phyloP scores from a whole-genome alignment of 1,140 invertebrate species.

The Daktulosphaira vitifoliae region DNA sequence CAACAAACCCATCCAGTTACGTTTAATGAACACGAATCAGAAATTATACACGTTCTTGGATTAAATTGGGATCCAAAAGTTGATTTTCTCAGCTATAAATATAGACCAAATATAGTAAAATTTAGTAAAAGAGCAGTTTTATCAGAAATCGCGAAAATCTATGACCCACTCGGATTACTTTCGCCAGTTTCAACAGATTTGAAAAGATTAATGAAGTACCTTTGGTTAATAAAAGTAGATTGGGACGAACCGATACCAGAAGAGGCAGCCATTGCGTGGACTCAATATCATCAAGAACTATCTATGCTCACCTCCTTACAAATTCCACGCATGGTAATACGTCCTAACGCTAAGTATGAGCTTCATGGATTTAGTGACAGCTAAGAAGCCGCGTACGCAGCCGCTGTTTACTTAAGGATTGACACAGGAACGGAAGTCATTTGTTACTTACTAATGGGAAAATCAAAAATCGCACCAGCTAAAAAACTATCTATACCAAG shows the following conservation, averaged over 20 bases:
- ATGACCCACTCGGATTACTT: too few species aligned
- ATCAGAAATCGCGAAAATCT: neutral
- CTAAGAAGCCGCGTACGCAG: conserved; percentile 4
- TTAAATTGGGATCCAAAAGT: neutral
- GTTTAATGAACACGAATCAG: neutral
- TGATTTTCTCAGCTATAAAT: neutral
- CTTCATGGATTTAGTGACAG: neutral
- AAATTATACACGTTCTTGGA: neutral
- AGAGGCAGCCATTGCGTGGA: conserved; percentile 36
- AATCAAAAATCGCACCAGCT: neutral
- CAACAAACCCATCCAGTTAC: neutral
- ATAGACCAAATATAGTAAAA: neutral
- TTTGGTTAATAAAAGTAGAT: neutral
- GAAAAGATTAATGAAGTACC: neutral
- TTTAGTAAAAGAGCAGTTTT: neutral
- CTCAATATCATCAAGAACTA: conserved; percentile 35
- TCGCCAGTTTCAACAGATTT: neutral
- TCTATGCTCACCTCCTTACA: conserved; percentile 22
- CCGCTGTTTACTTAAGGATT: neutral
- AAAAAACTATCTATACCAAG: neutral
- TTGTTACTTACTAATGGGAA: too few species aligned
- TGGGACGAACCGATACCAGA: conserved; percentile 34
- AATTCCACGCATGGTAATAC: conserved; percentile 21
- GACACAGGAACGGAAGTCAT: neutral
- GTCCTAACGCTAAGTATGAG: neutral